Base-by-base conservation (phyloP, 2,113 vertebrate genomes). In the Gnathochromis pfefferi region DNA sequence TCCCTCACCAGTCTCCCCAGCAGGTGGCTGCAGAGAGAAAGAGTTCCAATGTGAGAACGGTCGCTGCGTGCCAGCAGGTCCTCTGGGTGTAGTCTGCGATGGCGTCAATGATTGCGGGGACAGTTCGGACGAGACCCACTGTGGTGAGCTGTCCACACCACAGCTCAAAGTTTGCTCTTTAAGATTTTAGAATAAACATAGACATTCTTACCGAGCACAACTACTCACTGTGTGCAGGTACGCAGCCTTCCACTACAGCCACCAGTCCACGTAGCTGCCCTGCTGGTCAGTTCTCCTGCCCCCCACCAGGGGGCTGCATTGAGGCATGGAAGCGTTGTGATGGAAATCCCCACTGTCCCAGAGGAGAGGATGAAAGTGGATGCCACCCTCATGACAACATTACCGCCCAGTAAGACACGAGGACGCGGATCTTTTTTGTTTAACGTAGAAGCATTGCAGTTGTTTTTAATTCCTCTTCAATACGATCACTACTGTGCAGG, bases 61-160 rank as follows among this genome's bases (percentile, higher is more conserved):
- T 1, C 93, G 47, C 84, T 97, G 97, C 33, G 94, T 97, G 3
- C 89, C 86, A 0, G 95, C 95, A 0, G 97, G 97, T 12, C 89
- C 93, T 3, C 51, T 38, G 5, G 96, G 97, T 1, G 95, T 94
- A 1, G 55, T 97, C 1, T 97, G 97, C 80, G 82, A 97, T 2
- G 96, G 96, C 3, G 85, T 96, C 12, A 91, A 97, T 17, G 95
- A 97, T 90, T 97, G 97, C 19, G 96, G 96, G 1, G 97, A 97
- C 70, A 94, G 93, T 53, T 96, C 97, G 0, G 97, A 97, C 28
- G 97, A 97, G 90, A 81, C 86, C 7, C 85, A 88, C 85, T 97
- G 97, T 21, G 97, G 96, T 97, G 89, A 95, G 94, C 21, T 35
- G 38, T 17, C 19, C 28, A 78, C 11, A 31, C 9, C 2, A 28